phyloP scores from a whole-genome alignment of 2,113 vertebrate genomes.

The Phaetusa simplex region DNA sequence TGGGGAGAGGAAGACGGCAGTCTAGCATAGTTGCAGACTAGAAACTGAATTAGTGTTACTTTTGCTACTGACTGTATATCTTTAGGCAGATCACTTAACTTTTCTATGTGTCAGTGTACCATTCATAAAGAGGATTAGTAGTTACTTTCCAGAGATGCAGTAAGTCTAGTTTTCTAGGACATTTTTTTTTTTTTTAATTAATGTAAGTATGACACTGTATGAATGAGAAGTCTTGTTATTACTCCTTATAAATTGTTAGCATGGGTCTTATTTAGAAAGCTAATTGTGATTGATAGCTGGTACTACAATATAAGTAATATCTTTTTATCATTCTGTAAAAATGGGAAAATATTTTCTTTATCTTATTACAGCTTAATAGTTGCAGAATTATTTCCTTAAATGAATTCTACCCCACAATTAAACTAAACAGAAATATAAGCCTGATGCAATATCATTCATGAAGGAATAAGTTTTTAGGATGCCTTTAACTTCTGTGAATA shows the following conservation, averaged over 20 bases:
- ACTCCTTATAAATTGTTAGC: neutral
- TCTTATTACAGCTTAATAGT: neutral
- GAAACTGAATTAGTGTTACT: neutral
- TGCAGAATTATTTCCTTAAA: neutral
- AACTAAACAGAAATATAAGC: neutral
- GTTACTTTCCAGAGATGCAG: neutral
- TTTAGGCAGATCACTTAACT: neutral
- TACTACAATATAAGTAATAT: neutral
- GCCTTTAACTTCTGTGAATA: neutral
- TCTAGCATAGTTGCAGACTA: neutral
- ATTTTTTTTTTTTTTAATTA: neutral
- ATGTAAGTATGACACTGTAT: neutral
- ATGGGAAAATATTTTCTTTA: neutral
- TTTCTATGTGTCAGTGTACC: neutral
- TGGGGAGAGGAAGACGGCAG: neutral
- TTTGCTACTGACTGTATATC: neutral
- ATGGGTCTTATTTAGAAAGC: neutral
- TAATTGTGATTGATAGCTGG: neutral
- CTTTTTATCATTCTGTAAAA: neutral
- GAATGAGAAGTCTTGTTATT: neutral
- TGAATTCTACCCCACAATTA: neutral
- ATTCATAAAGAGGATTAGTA: neutral
- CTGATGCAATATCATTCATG: neutral
- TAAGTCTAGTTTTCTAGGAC: neutral
- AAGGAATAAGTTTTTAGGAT: neutral